Conservation (phyloP, 2,113 vertebrate genomes). For the Mirza zaza region DNA sequence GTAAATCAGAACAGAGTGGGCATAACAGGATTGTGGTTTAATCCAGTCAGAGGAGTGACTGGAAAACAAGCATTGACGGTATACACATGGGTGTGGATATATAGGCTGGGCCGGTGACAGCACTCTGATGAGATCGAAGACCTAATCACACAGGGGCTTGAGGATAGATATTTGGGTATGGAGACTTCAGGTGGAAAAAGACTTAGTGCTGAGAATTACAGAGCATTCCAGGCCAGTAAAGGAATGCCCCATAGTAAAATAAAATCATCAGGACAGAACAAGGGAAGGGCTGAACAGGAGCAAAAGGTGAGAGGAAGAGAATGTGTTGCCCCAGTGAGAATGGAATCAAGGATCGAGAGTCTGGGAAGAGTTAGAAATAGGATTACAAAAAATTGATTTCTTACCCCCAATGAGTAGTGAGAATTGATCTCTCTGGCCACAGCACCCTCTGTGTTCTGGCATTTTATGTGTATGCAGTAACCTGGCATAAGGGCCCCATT, state of each 20-base stretch:
- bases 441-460: accelerated
- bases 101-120: too few relatives aligned
- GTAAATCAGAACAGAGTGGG: not conserved
- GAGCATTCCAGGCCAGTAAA: not conserved
- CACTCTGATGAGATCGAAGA: not conserved
- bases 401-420: not conserved
- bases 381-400: not conserved
- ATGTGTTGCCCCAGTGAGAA: not conserved
- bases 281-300: not conserved
- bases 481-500: too few relatives aligned
- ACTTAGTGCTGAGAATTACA: not conserved
- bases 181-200: not conserved
- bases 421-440: accelerated
- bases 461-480: not conserved
- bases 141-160: too few relatives aligned
- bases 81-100: accelerated
- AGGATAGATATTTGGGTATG: not conserved
- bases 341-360: too few relatives aligned
- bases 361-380: not conserved
- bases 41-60: too few relatives aligned
- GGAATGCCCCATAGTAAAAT: not conserved
- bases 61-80: not conserved
- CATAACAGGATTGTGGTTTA: not conserved
- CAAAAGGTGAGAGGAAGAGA: not conserved
- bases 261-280: too few relatives aligned